A percentile compares a stretch with the other conserved stretches of the same genome.
Conservation (phyloP, 2,888 invertebrate species). For the Drosophila mercatorum region DNA sequence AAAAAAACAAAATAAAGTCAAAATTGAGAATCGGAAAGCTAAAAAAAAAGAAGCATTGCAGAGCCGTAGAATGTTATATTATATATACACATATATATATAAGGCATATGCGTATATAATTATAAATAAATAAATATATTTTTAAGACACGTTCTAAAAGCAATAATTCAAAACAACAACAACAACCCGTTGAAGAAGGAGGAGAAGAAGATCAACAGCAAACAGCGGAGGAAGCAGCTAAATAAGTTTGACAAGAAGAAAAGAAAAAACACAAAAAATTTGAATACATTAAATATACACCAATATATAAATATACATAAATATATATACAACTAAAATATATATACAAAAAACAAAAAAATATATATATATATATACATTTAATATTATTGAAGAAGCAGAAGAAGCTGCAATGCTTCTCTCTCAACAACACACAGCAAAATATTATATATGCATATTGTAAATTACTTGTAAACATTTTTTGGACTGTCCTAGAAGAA, state of each 20-base stretch:
- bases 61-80: conserved; percentile 11
- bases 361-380: conserved; percentile 28
- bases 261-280: conserved; percentile 14
- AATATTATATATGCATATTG: conserved; percentile 57
- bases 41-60: background rate
- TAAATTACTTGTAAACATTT: conserved; percentile 62
- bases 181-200: conserved; percentile 44
- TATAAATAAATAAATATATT: conserved; percentile 68
- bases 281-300: conserved; percentile 76
- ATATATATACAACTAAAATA: conserved; percentile 49
- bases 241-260: conserved; percentile 46
- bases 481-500: conserved; percentile 57
- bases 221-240: conserved; percentile 31
- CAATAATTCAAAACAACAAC: conserved; percentile 83
- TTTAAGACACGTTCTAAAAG: conserved; percentile 85
- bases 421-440: conserved; percentile 19
- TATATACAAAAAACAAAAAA: conserved; percentile 34
- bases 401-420: conserved; percentile 16
- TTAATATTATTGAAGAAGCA: conserved; percentile 39
- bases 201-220: conserved; percentile 16
- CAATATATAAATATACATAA: conserved; percentile 78
- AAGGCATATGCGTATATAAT: conserved; percentile 27
- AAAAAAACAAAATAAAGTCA: background rate
- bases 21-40: conserved; percentile 2
- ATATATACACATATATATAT: conserved; percentile 39